phyloP scores from a whole-genome alignment of 2,888 invertebrate genomes.

The Drosophila paracracens region DNA sequence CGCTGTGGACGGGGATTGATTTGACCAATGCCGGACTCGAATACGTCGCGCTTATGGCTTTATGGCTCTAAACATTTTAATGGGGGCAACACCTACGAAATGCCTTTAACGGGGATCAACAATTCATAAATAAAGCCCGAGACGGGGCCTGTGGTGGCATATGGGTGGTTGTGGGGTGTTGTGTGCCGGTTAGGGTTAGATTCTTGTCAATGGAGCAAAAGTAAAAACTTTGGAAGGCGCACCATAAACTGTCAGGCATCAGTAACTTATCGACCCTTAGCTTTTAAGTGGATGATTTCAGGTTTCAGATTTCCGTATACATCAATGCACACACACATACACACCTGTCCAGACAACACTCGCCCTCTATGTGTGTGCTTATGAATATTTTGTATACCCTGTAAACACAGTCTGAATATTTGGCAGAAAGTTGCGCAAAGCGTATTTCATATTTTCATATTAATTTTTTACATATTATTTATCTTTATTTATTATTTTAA shows the following conservation, averaged over 20 bases:
- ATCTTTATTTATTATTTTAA: background rate
- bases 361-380: constrained; percentile 3
- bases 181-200: constrained; percentile 11
- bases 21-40: constrained; percentile 41
- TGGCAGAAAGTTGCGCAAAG: background rate
- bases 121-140: constrained; percentile 26
- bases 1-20: background rate
- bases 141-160: background rate
- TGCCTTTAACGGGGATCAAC: constrained; percentile 14
- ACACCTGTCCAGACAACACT: constrained; percentile 37
- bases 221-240: constrained; percentile 48
- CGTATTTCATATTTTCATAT: background rate
- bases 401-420: background rate
- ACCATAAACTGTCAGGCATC: constrained; percentile 78
- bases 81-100: constrained; percentile 31
- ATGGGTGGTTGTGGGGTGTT: background rate
- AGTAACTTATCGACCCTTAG: constrained; percentile 79
- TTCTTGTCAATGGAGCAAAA: constrained; percentile 38
- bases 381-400: constrained; percentile 21
- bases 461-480: background rate
- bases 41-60: constrained; percentile 26
- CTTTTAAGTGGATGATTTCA: constrained; percentile 79
- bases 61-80: constrained; percentile 26
- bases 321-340: constrained; percentile 15
- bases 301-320: constrained; percentile 68